phyloP scores from a whole-genome alignment of 1,140 invertebrate species.

The Aleiodes sp. region DNA sequence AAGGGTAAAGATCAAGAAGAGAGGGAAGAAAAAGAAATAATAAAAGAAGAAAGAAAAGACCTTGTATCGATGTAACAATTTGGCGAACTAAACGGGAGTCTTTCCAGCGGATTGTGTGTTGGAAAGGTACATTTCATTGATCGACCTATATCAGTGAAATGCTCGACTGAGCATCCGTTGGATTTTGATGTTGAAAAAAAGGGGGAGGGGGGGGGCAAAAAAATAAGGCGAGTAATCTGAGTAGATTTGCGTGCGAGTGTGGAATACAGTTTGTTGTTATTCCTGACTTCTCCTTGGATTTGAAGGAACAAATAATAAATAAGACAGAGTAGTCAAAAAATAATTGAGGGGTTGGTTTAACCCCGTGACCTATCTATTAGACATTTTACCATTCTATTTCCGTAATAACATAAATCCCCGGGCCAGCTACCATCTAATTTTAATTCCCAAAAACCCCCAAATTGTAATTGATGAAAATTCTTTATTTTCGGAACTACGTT shows the following conservation, averaged over 20 bases:
- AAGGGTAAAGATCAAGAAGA: too few relatives aligned
- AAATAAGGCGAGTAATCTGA: too few relatives aligned
- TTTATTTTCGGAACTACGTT: background rate
- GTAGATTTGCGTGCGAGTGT: too few relatives aligned
- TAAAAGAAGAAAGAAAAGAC: background rate
- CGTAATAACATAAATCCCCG: background rate
- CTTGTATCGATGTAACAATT: slow-evolving; percentile 6
- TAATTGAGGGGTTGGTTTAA: slow-evolving; percentile 18
- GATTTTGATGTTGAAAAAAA: too few relatives aligned
- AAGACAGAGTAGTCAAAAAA: too few relatives aligned
- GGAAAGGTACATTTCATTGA: slow-evolving; percentile 50
- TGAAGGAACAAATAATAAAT: background rate
- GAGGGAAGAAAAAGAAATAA: background rate
- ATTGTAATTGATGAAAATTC: background rate
- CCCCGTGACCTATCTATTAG: slow-evolving; percentile 40
- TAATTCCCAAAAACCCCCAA: background rate
- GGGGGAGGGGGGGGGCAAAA: too few relatives aligned
- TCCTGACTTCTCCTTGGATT: too few relatives aligned
- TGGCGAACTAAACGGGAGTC: background rate
- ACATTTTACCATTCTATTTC: slow-evolving; percentile 41
- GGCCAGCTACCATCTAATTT: background rate
- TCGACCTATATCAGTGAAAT: slow-evolving; percentile 55
- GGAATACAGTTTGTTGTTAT: too few relatives aligned
- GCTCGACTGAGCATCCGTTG: slow-evolving; percentile 2
- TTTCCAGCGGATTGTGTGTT: background rate